These are phyloP conservation scores for Papilio helenus DNA, from an alignment of 1,140 invertebrate genomes.

Conservation along the genomic window DNA sequence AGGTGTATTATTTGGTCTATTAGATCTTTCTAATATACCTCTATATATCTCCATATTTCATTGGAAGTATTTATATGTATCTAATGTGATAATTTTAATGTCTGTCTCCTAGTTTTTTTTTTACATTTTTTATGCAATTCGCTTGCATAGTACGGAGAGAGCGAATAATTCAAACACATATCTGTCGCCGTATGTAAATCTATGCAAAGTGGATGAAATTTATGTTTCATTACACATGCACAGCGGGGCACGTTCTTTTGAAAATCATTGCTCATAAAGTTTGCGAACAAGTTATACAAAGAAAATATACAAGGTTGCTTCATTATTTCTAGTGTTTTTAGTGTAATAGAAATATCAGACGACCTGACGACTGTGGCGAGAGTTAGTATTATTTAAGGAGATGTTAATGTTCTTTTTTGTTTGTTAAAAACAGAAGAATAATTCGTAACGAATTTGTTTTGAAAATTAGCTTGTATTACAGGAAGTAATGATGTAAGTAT, in stretches of 20 bases:
- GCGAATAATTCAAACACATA: conserved; percentile 24
- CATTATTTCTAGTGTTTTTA: neutral
- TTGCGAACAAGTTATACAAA: conserved; percentile 12
- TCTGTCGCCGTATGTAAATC: conserved; percentile 17
- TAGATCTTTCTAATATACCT: too few relatives aligned
- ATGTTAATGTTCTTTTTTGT: too few relatives aligned
- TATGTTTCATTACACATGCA: conserved; percentile 25
- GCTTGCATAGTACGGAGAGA: neutral
- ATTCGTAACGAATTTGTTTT: too few relatives aligned
- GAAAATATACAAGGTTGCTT: conserved; percentile 12
- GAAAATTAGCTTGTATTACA: too few relatives aligned
- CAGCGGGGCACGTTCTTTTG: conserved; percentile 10
- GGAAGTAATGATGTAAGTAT: too few relatives aligned
- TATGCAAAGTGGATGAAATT: conserved; percentile 18
- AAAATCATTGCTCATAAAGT: conserved; percentile 28
- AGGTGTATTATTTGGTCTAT: too few relatives aligned
- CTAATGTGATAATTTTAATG: neutral
- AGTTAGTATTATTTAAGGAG: neutral
- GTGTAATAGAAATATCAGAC: neutral
- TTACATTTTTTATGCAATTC: neutral
- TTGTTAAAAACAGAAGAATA: too few relatives aligned
- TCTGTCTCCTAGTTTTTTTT: neutral
- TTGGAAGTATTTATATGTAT: neutral
- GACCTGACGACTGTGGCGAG: neutral
- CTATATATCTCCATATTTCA: too few relatives aligned